Evolutionary conservation across 2,888 invertebrate genomes (phyloP).

Genomic region (Xestia rhomboidea): DNA sequence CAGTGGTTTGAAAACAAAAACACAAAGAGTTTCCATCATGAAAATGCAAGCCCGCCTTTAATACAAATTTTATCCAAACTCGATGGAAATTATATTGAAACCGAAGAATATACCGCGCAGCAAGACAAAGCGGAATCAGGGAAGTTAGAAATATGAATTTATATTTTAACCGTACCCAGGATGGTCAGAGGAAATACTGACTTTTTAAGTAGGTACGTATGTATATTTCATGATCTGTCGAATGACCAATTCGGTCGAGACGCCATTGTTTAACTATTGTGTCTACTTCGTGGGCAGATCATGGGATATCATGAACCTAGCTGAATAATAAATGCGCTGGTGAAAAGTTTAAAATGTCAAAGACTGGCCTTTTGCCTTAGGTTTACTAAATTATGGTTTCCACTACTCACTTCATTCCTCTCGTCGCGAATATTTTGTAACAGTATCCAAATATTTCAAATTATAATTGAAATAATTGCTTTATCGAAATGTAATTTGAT

Average conservation of each 20-base stretch:
- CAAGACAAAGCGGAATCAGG: constrained; percentile 9
- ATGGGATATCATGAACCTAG: neutral
- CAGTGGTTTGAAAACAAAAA: constrained; percentile 48
- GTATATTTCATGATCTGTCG: too few relatives aligned
- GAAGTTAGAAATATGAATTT: constrained; percentile 4
- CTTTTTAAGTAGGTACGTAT: neutral
- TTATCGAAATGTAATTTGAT: constrained; percentile 35
- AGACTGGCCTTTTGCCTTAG: too few relatives aligned
- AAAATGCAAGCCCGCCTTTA: constrained; percentile 30
- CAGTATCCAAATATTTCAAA: neutral
- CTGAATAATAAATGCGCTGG: neutral
- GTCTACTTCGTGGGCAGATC: too few relatives aligned
- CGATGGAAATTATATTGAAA: constrained; percentile 32
- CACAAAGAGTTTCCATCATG: constrained; percentile 16
- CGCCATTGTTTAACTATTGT: too few relatives aligned
- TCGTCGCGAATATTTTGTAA: neutral
- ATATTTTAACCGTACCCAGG: neutral
- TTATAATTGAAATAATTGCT: constrained; percentile 39
- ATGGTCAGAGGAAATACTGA: neutral
- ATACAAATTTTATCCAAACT: constrained; percentile 33
- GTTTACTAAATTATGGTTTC: neutral
- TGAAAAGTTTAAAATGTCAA: neutral
- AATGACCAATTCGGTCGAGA: too few relatives aligned
- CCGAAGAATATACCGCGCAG: constrained; percentile 12
- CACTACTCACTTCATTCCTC: neutral